Conservation (phyloP, 2,113 vertebrate genomes). For the Parotia lawesii region DNA sequence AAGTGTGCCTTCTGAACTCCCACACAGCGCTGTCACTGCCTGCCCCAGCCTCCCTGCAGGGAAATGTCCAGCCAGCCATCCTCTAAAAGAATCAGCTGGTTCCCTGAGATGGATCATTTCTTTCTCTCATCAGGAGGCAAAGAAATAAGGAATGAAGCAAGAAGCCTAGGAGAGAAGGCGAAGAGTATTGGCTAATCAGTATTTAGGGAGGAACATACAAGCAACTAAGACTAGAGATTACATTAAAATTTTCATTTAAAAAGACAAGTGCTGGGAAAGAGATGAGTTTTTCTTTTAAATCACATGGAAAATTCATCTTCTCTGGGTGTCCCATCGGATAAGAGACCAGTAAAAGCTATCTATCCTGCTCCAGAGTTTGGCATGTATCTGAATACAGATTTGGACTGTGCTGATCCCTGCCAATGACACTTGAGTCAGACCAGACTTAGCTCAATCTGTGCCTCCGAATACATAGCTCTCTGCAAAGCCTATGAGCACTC, state of each 20-base stretch:
- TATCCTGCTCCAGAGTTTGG: not conserved
- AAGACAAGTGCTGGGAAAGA: not conserved
- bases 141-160: not conserved
- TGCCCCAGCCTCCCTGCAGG: not conserved
- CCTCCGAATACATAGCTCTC: not conserved
- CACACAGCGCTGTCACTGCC: rapidly evolving
- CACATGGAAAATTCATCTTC: constrained; percentile 10
- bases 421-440: constrained; percentile 11
- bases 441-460: not conserved
- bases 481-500: not conserved
- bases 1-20: not conserved
- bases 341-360: not conserved
- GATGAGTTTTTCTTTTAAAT: not conserved
- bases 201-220: not conserved
- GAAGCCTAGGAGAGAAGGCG: not conserved
- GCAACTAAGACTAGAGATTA: not conserved
- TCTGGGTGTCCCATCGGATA: not conserved
- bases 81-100: not conserved
- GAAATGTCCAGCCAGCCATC: not conserved
- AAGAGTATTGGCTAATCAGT: not conserved
- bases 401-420: not conserved
- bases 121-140: not conserved
- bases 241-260: constrained; percentile 12
- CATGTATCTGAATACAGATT: not conserved
- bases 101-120: not conserved